phyloP scores from a whole-genome alignment of 2,888 invertebrate genomes.

The Nipponacmea schrenckii region DNA sequence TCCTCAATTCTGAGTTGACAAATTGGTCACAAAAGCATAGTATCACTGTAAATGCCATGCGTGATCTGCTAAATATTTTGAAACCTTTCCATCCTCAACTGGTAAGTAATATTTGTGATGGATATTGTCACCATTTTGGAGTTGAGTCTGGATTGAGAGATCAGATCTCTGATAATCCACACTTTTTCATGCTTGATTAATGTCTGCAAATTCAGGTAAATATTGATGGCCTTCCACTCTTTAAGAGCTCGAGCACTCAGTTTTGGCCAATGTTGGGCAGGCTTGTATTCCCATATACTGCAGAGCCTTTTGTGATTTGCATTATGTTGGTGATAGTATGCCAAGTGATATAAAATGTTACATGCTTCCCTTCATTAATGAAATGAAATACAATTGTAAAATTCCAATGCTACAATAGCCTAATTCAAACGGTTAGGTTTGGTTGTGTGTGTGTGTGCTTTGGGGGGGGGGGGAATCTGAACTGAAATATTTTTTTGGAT shows the following conservation, averaged over 20 bases:
- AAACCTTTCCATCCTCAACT: constrained; percentile 12
- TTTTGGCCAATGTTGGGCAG: constrained; percentile 31
- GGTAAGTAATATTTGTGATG: constrained; percentile 20
- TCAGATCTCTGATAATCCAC: not conserved
- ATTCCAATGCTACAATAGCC: no score
- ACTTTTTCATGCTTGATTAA: not conserved
- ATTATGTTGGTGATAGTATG: constrained; percentile 27
- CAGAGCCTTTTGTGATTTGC: constrained; percentile 28
- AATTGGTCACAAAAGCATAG: no score
- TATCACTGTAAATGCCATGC: not conserved
- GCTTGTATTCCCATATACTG: not conserved
- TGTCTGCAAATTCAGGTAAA: constrained; percentile 21
- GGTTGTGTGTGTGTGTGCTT: no score
- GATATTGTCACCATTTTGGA: constrained; percentile 33
- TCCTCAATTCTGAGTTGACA: no score
- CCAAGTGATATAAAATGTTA: constrained; percentile 25
- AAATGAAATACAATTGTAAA: constrained; percentile 13
- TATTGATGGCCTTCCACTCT: constrained; percentile 30
- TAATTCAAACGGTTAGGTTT: no score
- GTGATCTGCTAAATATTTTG: constrained; percentile 15
- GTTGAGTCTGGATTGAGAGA: constrained; percentile 11
- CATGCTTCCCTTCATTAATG: constrained; percentile 25
- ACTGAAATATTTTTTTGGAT: no score
- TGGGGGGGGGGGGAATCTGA: no score
- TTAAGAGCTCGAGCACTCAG: constrained; percentile 21